phyloP scores from a whole-genome alignment of 2,888 invertebrate species.

The Isoperla grammatica region DNA sequence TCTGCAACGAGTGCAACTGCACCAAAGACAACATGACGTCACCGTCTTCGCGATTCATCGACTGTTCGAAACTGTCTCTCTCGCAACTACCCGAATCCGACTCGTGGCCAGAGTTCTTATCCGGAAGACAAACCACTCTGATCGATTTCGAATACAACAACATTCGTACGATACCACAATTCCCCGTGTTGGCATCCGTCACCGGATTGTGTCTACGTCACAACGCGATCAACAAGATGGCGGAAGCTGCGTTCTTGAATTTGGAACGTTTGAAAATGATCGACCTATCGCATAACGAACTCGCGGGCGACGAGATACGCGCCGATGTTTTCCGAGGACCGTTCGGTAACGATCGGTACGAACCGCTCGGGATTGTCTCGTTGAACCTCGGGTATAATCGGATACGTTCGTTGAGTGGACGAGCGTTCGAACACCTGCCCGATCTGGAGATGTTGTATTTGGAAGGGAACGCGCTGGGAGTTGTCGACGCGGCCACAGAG shows the following conservation, averaged over 20 bases:
- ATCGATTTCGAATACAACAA: background rate
- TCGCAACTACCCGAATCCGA: background rate
- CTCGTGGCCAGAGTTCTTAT: background rate
- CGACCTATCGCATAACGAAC: background rate
- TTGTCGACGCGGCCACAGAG: no score
- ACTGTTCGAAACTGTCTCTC: background rate
- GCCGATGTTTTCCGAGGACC: background rate
- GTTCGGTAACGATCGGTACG: background rate
- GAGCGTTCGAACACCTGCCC: background rate
- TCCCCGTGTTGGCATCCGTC: background rate
- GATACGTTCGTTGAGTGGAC: background rate
- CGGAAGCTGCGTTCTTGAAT: background rate
- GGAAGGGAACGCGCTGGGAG: no score
- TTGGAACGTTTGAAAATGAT: background rate
- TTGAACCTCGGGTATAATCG: background rate
- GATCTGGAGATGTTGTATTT: background rate
- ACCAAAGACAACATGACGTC: background rate
- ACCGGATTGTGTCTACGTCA: background rate
- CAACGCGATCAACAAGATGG: background rate
- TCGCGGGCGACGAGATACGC: background rate
- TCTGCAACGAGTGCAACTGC: background rate
- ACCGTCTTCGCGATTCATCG: background rate
- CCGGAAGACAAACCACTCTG: background rate
- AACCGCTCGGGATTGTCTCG: background rate
- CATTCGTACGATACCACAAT: background rate